Percentiles rank a stretch among this genome's conserved stretches.
phyloP scores from a whole-genome alignment of 2,113 vertebrate genomes.

The Macquaria australasica region DNA sequence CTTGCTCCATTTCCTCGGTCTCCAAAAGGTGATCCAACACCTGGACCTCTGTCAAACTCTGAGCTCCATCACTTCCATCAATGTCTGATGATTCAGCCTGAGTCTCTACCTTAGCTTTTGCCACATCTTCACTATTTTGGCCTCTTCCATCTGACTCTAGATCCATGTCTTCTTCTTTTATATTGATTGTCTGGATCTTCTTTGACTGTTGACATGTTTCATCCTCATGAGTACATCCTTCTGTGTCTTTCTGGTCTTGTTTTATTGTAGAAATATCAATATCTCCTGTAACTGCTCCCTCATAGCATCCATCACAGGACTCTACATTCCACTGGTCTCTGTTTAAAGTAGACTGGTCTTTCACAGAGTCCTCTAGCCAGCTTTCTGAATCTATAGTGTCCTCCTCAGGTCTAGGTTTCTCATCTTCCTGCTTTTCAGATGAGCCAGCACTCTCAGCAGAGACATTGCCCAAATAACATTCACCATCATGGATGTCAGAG shows the following conservation, averaged over 20 bases:
- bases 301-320: background rate
- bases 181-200: background rate
- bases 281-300: background rate
- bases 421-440: constrained; percentile 2
- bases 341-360: background rate
- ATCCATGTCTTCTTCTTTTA: background rate
- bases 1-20: background rate
- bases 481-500: background rate
- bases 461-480: background rate
- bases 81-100: rapidly evolving
- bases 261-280: background rate
- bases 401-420: background rate
- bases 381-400: background rate
- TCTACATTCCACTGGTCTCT: rapidly evolving
- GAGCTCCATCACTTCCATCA: background rate
- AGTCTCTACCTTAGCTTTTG: background rate
- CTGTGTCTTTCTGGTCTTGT: background rate
- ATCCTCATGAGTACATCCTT: background rate
- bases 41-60: background rate
- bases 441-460: constrained; percentile 6
- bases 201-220: background rate
- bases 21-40: background rate
- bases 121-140: background rate
- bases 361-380: background rate
- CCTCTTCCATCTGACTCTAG: background rate